Evolutionary conservation across 1,140 invertebrate genomes (phyloP).

Genomic region (Hetaerina americana): DNA sequence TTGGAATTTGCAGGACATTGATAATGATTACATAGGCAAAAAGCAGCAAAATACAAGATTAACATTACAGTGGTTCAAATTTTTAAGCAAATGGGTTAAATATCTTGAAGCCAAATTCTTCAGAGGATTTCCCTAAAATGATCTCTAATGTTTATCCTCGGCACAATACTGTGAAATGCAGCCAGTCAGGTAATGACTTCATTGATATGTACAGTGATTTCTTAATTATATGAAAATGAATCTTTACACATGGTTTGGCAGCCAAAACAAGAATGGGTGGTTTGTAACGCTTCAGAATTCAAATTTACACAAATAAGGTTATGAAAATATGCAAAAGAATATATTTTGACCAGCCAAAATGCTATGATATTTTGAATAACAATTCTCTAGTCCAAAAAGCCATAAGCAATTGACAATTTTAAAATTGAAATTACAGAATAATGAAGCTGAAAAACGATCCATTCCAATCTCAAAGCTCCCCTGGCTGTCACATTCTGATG

Average conservation of each 20-base stretch:
- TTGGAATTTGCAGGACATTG: too few species aligned
- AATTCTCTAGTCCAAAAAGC: conserved; percentile 6
- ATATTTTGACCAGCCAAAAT: conserved; percentile 3
- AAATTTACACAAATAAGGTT: not conserved
- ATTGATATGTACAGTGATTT: not conserved
- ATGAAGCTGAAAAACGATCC: not conserved
- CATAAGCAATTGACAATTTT: conserved; percentile 8
- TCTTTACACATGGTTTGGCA: conserved; percentile 4
- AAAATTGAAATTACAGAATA: conserved; percentile 2
- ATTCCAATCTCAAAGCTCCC: not conserved
- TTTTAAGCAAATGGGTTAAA: too few species aligned
- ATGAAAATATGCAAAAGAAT: conserved; percentile 8
- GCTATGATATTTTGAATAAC: conserved; percentile 9
- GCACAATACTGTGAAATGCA: not conserved
- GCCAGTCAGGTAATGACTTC: not conserved
- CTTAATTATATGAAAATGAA: not conserved
- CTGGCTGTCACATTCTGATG: conserved; percentile 3
- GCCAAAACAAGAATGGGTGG: conserved; percentile 1
- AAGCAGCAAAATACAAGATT: too few species aligned
- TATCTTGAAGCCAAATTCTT: too few species aligned
- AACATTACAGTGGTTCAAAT: too few species aligned
- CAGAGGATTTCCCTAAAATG: too few species aligned
- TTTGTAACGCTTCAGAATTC: conserved; percentile 5
- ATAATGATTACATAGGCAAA: too few species aligned
- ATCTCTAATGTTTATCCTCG: too few species aligned